These are phyloP conservation scores for Calcarius lapponicus DNA, from an alignment of 2,797 vertebrate species.

Conservation along the genomic window DNA sequence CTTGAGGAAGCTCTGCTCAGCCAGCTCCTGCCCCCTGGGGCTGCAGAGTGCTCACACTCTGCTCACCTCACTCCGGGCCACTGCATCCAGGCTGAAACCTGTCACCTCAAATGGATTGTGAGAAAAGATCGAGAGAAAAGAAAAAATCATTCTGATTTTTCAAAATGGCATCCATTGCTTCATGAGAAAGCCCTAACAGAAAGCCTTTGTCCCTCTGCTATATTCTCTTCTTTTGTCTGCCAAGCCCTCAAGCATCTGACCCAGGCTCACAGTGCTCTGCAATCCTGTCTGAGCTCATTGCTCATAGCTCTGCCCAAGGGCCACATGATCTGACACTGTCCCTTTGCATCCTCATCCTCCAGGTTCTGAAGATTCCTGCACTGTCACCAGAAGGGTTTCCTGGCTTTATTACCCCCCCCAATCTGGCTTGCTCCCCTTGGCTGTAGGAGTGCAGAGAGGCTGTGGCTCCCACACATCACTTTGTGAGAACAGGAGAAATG, in stretches of 20 bases:
- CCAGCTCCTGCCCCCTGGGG: accelerated
- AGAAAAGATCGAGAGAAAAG: neutral
- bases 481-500: neutral
- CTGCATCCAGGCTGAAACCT: neutral
- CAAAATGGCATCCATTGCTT: neutral
- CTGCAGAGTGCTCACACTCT: neutral
- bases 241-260: neutral
- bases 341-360: neutral
- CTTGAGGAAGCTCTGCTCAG: neutral
- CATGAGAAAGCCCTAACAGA: neutral
- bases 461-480: accelerated
- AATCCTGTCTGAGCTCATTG: neutral
- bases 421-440: accelerated
- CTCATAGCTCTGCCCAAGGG: neutral
- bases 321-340: neutral
- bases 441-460: neutral
- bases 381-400: neutral
- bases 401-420: accelerated
- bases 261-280: neutral
- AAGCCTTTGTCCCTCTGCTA: neutral
- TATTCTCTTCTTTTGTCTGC: neutral
- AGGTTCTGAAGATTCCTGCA: neutral
- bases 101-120: neutral
- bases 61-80: accelerated
- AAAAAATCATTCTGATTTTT: neutral